Conservation (phyloP, 2,797 vertebrate species). For the Capromys pilorides region DNA sequence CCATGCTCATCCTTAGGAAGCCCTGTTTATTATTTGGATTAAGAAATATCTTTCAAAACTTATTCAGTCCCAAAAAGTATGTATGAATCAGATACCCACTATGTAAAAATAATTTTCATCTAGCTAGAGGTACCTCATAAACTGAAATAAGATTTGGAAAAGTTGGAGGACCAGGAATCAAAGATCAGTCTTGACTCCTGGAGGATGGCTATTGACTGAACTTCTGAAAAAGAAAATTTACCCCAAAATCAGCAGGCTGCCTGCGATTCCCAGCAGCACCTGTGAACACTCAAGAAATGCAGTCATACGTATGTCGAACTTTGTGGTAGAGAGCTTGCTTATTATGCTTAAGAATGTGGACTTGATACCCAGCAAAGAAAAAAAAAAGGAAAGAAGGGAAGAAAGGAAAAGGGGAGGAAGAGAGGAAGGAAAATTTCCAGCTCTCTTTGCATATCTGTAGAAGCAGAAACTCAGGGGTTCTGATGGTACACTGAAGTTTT, state of each 20-base stretch:
- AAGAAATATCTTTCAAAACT: slow-evolving; percentile 26
- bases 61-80: background rate
- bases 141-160: background rate
- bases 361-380: background rate
- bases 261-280: no score
- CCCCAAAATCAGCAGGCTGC: background rate
- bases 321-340: background rate
- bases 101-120: background rate
- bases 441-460: background rate
- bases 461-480: background rate
- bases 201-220: background rate
- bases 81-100: background rate
- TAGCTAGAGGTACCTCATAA: slow-evolving; percentile 2
- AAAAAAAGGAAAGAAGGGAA: background rate
- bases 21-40: background rate
- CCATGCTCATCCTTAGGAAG: background rate
- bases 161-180: background rate
- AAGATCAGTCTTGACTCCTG: background rate
- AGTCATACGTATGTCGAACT: background rate
- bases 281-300: background rate
- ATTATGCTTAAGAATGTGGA: background rate
- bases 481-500: background rate
- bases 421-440: background rate
- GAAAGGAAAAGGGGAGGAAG: no score
- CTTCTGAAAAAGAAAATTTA: background rate